Base-by-base conservation (phyloP, 2,797 vertebrate species). In the Aselliscus stoliczkanus region DNA sequence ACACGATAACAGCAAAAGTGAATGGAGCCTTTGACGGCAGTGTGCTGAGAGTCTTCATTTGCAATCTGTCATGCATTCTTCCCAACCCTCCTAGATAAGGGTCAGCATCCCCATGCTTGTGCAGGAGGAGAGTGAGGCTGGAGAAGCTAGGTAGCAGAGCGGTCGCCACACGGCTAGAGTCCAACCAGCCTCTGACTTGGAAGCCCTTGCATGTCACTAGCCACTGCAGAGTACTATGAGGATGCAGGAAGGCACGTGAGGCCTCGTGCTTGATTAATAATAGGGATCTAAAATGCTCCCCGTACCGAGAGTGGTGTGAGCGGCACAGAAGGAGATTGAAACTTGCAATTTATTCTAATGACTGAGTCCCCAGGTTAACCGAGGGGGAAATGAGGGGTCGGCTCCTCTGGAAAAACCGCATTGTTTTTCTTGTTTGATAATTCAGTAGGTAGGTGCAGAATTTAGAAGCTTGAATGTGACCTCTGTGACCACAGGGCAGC, bases 341-440 rank as follows among this genome's bases (percentile, higher is more conserved):
- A 88, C 42, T 93, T 95, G 73, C 31, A 15, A 9, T 93, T 75
- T 65, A 47, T 88, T 96, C 60, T 67, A 64, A 76, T 76, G 56
- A 77, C 39, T 10, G 67, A 85, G 60, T 69, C 25, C 25, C 25
- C 37, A 81, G 44, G 65, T 81, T 88, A 62, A 84, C 64, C 54
- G 23, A 52, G 84, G n/a, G 34, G 60, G 70, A 97, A 88, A 60
- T 58, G 58, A 73, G 13, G 29, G 58, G 18, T 54, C 20, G 47
- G 18, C 87, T 86, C 62, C 39, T 83, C 80, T 87, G 76, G 47
- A 52, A 70, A 91, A 95, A 52, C 12, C 75, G 56, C 88, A 8
- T 80, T 60, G 81, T 27, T 86, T 77, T 96, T 86, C 94, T 69
- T 75, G 60, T 84, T 29, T 83, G 69, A 20, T 50, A 62, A 62